Conservation (phyloP, 2,797 vertebrate species). For the Gobio occitaniae region DNA sequence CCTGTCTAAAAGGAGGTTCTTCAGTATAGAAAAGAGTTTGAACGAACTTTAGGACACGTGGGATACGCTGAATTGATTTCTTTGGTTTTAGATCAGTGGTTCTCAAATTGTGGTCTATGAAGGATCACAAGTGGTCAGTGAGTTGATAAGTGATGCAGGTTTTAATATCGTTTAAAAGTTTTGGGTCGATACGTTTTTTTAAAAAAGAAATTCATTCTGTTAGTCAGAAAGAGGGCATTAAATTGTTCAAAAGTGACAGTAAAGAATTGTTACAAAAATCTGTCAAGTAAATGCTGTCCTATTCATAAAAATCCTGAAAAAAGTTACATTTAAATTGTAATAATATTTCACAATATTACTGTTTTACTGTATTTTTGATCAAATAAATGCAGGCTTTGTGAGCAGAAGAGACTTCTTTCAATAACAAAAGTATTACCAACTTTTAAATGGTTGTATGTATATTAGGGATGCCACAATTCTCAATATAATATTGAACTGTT, state of each 20-base stretch:
- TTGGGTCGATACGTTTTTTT: neutral
- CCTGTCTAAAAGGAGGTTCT: neutral
- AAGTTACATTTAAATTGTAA: too few relatives aligned
- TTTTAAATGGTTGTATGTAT: too few relatives aligned
- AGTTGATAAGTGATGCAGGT: neutral
- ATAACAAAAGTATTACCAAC: too few relatives aligned
- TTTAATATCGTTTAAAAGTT: neutral
- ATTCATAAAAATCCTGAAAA: neutral
- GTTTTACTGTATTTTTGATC: too few relatives aligned
- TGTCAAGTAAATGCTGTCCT: neutral
- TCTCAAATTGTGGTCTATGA: conserved; percentile 1
- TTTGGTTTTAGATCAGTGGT: neutral
- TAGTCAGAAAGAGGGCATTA: neutral
- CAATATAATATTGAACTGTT: too few relatives aligned
- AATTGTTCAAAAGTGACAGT: neutral
- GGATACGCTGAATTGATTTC: neutral
- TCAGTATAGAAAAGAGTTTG: neutral
- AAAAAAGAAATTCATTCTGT: neutral
- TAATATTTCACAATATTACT: too few relatives aligned
- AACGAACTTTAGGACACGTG: neutral
- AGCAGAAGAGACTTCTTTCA: too few relatives aligned
- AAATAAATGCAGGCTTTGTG: too few relatives aligned
- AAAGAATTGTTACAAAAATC: neutral
- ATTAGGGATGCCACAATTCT: too few relatives aligned
- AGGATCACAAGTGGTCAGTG: neutral